Conservation (phyloP, 23 tunicate species). For the Styela clava region DNA sequence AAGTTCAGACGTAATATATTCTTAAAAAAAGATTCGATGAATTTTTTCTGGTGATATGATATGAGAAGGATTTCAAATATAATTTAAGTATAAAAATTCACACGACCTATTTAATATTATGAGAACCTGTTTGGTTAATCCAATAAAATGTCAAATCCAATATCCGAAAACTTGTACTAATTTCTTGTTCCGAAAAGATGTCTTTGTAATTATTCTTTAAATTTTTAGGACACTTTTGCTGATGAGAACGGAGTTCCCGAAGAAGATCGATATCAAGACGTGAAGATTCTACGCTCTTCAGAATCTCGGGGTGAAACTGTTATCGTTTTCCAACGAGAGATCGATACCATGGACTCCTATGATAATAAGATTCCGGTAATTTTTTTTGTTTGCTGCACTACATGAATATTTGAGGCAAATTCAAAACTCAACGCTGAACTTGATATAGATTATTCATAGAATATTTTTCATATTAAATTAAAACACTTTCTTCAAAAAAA, state of each 20-base stretch:
- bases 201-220: not conserved
- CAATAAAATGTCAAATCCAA: too few relatives aligned
- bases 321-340: not conserved
- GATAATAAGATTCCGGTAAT: conserved; percentile 11
- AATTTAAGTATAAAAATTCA: not conserved
- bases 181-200: too few relatives aligned
- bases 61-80: not conserved
- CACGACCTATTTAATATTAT: too few relatives aligned
- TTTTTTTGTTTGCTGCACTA: too few relatives aligned
- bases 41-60: not conserved
- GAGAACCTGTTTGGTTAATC: too few relatives aligned
- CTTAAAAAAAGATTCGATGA: not conserved
- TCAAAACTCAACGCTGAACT: too few relatives aligned
- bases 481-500: too few relatives aligned
- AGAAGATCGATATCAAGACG: conserved; percentile 4
- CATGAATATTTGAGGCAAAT: too few relatives aligned
- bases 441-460: too few relatives aligned
- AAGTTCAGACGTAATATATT: too few relatives aligned
- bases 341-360: not conserved
- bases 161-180: too few relatives aligned
- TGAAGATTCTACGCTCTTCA: not conserved
- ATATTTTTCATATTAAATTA: too few relatives aligned
- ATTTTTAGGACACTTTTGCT: conserved; percentile 17
- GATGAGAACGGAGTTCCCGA: not conserved
- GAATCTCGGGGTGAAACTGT: conserved; percentile 3